These are phyloP conservation scores for Argyresthia goedartella DNA, from an alignment of 2,888 invertebrate genomes.

Conservation along the genomic window DNA sequence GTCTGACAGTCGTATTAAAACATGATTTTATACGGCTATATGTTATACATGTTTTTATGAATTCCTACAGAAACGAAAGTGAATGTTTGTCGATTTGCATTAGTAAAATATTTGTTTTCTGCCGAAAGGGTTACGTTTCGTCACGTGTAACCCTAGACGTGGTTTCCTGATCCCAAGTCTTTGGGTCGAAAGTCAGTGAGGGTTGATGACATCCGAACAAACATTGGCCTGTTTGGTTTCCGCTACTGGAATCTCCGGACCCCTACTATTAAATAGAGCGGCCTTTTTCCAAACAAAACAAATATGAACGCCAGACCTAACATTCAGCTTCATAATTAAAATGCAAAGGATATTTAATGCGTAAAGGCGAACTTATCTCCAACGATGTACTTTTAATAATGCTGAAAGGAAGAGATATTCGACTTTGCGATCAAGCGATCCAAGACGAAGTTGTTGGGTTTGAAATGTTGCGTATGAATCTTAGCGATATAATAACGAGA, in stretches of 20 bases:
- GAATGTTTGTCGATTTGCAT: conserved; percentile 24
- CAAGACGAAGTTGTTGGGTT: too few relatives aligned
- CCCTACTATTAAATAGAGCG: too few relatives aligned
- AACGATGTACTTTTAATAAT: background rate
- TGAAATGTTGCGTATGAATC: too few relatives aligned
- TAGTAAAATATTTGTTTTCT: conserved; percentile 40
- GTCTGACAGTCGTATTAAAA: too few relatives aligned
- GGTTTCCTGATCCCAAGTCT: conserved; percentile 40
- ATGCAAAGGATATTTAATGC: background rate
- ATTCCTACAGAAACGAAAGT: conserved; percentile 21
- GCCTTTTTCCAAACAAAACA: background rate
- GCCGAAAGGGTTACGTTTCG: conserved; percentile 35
- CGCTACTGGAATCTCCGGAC: conserved; percentile 30
- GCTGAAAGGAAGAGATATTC: too few relatives aligned
- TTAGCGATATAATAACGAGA: too few relatives aligned
- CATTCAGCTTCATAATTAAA: background rate
- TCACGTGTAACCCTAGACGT: conserved; percentile 41
- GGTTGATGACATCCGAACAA: conserved; percentile 54
- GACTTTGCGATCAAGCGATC: too few relatives aligned
- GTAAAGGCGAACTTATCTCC: background rate
- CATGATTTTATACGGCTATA: background rate
- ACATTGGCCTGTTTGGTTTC: conserved; percentile 32
- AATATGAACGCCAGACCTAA: background rate
- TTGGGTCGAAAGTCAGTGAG: conserved; percentile 47
- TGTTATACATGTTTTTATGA: background rate